These are phyloP conservation scores for Lacerta bilineata DNA, from an alignment of 2,797 vertebrate species.

Conservation along the genomic window DNA sequence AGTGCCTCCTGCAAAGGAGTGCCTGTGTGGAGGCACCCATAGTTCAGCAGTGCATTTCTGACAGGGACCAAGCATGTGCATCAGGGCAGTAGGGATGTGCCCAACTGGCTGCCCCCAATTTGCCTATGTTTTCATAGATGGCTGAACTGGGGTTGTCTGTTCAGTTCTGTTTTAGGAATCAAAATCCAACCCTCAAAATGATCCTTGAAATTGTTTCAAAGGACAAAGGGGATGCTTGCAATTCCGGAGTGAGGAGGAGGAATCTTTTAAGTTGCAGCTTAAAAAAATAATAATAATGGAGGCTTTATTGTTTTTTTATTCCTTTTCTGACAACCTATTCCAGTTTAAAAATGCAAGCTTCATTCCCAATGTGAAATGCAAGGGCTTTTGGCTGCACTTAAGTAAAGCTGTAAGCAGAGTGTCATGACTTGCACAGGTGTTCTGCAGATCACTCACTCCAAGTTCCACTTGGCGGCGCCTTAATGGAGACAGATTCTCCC, in stretches of 20 bases:
- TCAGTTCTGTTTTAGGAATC: neutral
- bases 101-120: neutral
- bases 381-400: constrained; percentile 37
- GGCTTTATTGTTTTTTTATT: neutral
- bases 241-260: neutral
- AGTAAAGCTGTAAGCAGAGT: constrained; percentile 45
- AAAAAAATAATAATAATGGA: neutral
- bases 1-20: too few species aligned
- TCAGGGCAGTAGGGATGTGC: neutral
- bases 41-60: neutral
- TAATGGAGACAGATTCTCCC: constrained; percentile 54
- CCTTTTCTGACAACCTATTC: constrained; percentile 20
- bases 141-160: neutral
- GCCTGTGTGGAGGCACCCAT: too few species aligned
- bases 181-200: too few species aligned
- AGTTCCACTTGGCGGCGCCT: constrained; percentile 42
- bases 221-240: neutral
- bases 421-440: constrained; percentile 38
- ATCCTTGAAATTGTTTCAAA: neutral
- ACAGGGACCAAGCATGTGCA: neutral
- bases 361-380: constrained; percentile 22
- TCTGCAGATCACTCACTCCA: constrained; percentile 41
- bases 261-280: too few species aligned
- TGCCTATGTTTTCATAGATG: too few species aligned
- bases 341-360: constrained; percentile 36